Evolutionary conservation across 92 coral and sea anemone genomes (phyloP), one percentile per base, ranked within the genome.

Genomic region (Phenganax stokvisi): DNA sequence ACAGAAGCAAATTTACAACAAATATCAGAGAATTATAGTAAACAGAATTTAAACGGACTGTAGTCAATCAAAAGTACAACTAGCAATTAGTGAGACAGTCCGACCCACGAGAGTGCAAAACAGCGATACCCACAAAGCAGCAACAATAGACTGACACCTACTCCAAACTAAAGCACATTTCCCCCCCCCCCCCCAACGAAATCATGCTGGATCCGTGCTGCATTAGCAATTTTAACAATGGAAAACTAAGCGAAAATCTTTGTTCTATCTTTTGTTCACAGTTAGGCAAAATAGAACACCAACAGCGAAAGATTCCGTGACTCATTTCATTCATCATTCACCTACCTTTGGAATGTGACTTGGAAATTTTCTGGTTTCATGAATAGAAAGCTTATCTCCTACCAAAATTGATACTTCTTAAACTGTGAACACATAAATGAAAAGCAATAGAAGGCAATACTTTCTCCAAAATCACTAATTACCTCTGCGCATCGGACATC

Each of bases 401-500:
- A 8, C 7, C 29, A 76, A 6, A 54, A 51, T 16, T 44, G 59
- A 55, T 28, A 74, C 25, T 60, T 11, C 0, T 2, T 47, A 9
- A 17, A 72, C 54, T 54, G 15, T 72, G 11, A 31, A 59, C 7
- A 59, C 52, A 30, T 12, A 20, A 20, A 20, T 20, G 25, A 20
- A 20, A 20, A 20, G 55, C 9, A 28, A 12, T 20, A 69, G 27
- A 69, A 69, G 74, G 31, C 12, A 56, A 37, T 30, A 9, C 15
- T 30, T 12, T 10, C 13, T 25, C 20, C 13, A 6, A 8, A 47
- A 16, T 37, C 44, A n/a, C 29, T 72, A 9, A 6, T 7, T 65
- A 79, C 83, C 83, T 64, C 63, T 79, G 53, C 69, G 51, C 83
- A 63, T 79, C 7, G 83, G 83, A 65, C 83, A 79, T 62, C 65